A percentile compares a stretch with the other conserved stretches of the same genome.
Evolutionary conservation across 1,140 invertebrate genomes (phyloP).

Genomic region (Hycleus phaleratus): DNA sequence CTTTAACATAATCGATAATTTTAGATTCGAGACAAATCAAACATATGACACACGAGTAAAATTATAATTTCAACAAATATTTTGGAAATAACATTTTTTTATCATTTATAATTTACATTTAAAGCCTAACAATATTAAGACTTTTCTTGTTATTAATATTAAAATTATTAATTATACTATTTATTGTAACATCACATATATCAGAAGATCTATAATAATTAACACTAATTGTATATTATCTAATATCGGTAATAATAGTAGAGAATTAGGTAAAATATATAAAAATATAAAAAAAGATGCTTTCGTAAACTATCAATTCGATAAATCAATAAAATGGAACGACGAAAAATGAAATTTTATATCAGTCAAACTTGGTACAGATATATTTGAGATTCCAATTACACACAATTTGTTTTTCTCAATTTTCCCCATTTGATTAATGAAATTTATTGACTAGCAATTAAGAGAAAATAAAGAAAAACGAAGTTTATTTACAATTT

Average conservation of each 20-base stretch:
- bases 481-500: background rate
- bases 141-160: conserved; percentile 2
- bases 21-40: conserved; percentile 1
- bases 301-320: background rate
- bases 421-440: too few relatives aligned
- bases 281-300: background rate
- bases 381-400: too few relatives aligned
- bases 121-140: conserved; percentile 17
- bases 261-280: background rate
- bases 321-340: background rate
- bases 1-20: conserved; percentile 2
- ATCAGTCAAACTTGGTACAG: too few relatives aligned
- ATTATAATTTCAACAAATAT: conserved; percentile 2
- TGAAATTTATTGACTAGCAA: too few relatives aligned
- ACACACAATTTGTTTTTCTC: too few relatives aligned
- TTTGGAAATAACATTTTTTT: conserved; percentile 3
- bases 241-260: background rate
- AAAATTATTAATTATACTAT: conserved; percentile 3
- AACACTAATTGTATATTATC: conserved; percentile 7
- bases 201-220: conserved; percentile 11
- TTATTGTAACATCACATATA: conserved; percentile 32
- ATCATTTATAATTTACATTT: conserved; percentile 11
- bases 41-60: conserved; percentile 5
- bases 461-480: background rate
- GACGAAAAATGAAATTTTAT: background rate